Percentiles rank a stretch among this genome's conserved stretches.
phyloP scores from a whole-genome alignment of 2,797 vertebrate species.

The Todus mexicanus region DNA sequence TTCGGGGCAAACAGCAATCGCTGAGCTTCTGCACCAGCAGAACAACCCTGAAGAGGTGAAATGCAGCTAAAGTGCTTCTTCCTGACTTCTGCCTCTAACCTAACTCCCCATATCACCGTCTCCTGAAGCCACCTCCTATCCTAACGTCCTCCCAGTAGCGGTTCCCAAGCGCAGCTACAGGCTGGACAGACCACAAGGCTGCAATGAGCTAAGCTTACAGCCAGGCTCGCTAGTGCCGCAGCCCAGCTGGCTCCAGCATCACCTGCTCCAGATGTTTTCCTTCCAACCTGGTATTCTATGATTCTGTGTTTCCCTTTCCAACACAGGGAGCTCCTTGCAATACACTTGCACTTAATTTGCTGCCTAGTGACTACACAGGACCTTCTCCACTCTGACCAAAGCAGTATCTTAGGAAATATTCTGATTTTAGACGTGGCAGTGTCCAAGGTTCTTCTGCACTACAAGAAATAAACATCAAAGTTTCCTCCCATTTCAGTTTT shows the following conservation, averaged over 20 bases:
- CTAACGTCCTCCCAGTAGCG: not conserved
- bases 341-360: not conserved
- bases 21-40: not conserved
- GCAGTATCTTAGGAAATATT: not conserved
- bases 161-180: not conserved
- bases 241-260: not conserved
- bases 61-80: not conserved
- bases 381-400: not conserved
- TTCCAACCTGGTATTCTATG: no score
- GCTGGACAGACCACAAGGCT: not conserved
- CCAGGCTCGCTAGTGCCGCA: not conserved
- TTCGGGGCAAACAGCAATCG: not conserved
- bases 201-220: not conserved
- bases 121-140: not conserved
- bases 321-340: not conserved
- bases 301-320: not conserved
- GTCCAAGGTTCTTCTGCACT: not conserved
- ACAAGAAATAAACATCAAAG: not conserved
- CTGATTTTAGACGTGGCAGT: not conserved
- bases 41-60: not conserved
- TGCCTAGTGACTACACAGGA: not conserved
- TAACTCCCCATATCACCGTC: accelerated
- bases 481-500: not conserved
- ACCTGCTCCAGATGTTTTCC: not conserved
- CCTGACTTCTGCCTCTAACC: not conserved